Evolutionary conservation across 2,113 vertebrate genomes (phyloP), one percentile per base, ranked within the genome.

Genomic region (Neodon shergylaensis): DNA sequence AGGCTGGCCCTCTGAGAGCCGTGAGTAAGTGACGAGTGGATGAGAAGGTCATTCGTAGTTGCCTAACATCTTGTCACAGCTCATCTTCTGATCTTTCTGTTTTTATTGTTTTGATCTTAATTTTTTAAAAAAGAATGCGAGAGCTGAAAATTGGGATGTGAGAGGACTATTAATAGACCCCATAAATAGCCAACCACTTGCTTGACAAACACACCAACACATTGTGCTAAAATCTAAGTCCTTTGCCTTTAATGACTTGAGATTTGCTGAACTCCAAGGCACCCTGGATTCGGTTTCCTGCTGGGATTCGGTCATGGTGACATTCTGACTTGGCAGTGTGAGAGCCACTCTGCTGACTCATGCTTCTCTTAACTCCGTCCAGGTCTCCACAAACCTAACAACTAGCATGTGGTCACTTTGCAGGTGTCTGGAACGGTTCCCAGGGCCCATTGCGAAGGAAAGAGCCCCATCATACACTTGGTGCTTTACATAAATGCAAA

Each of bases 41-140:
- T 98, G 97, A 97, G 98, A 98, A 98, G 98, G 95, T 97, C 98
- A 97, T 96, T 97, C 95, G 93, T 96, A 97, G 97, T 98, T 97
- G 77, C 98, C 88, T 97, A 98, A 98, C 98, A 98, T 98, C 98
- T 98, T 98, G 98, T 97, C 98, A 97, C 98, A 97, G 97, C 97
- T 98, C 98, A 98, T 98, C 96, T 88, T 98, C 97, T 97, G 98
- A 98, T 82, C 96, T 93, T 96, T 98, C 93, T 95, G 98, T 98
- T 98, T 97, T 97, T 95, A 98, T 98, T 97, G 97, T 98, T 98
- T 98, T 98, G 98, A 97, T 98, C 97, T 58, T 24, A 96, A 92
- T 58, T 58, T 21, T 92, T 82, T 88, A 36, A 92, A 96, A 85
- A 33, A 94, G 96, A 85, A 96, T 97, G 97, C 95, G 96, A 97